A percentile compares a stretch with the other conserved stretches of the same genome.
Evolutionary conservation across 1,140 invertebrate species (phyloP).

Genomic region (Portunus trituberculatus): DNA sequence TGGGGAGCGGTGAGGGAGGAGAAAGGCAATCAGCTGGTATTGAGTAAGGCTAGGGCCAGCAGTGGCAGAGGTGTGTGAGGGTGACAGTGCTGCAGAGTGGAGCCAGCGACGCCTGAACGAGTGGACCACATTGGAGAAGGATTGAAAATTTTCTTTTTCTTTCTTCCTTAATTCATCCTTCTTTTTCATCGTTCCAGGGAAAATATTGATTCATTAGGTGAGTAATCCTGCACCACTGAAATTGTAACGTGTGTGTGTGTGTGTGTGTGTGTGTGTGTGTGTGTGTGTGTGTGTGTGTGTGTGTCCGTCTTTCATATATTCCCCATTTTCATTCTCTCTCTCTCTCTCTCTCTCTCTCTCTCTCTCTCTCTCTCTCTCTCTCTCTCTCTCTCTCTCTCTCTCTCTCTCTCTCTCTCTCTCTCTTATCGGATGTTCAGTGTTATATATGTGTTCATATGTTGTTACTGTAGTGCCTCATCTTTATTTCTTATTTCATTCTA

Average conservation of each 20-base stretch:
- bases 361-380: not conserved
- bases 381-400: not conserved
- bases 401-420: not conserved
- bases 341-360: not conserved
- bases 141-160: not conserved
- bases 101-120: not conserved
- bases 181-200: not conserved
- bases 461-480: too few relatives aligned
- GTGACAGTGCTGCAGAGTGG: not conserved
- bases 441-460: too few relatives aligned
- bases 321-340: not conserved
- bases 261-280: too few relatives aligned
- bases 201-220: constrained; percentile 2
- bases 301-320: not conserved
- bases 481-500: too few relatives aligned
- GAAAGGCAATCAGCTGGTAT: constrained; percentile 7
- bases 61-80: not conserved
- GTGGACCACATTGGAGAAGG: not conserved
- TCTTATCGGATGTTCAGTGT: too few relatives aligned
- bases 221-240: not conserved
- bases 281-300: too few relatives aligned
- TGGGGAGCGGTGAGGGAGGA: not conserved
- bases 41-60: not conserved
- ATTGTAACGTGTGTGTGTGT: too few relatives aligned
- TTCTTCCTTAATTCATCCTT: not conserved